These are phyloP conservation scores for Magallana ariakensis DNA, from an alignment of 1,140 invertebrate species.

Conservation along the genomic window DNA sequence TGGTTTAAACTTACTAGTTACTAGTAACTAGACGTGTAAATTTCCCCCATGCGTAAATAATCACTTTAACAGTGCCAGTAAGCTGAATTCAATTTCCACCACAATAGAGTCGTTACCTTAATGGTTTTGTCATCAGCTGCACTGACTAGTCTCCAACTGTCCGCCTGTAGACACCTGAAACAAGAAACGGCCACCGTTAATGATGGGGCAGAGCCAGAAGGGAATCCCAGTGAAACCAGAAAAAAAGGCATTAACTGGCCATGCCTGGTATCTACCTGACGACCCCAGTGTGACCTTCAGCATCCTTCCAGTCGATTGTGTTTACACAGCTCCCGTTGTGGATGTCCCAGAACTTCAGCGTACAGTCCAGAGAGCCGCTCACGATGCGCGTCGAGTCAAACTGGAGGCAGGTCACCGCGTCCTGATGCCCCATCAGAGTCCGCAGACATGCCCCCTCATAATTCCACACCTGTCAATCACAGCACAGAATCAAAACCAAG, in stretches of 20 bases:
- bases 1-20: too few relatives aligned
- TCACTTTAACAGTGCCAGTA: too few relatives aligned
- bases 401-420: conserved; percentile 81
- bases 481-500: background rate
- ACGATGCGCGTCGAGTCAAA: conserved; percentile 81
- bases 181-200: background rate
- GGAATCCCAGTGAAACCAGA: too few relatives aligned
- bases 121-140: conserved; percentile 83
- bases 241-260: too few relatives aligned
- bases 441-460: conserved; percentile 78
- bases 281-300: conserved; percentile 82
- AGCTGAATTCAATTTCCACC: too few relatives aligned
- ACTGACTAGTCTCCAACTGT: conserved; percentile 82
- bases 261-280: conserved; percentile 70
- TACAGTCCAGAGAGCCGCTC: conserved; percentile 81
- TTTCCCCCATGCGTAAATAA: too few relatives aligned
- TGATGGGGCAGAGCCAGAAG: too few relatives aligned
- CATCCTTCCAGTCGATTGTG: conserved; percentile 83
- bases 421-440: conserved; percentile 80
- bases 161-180: conserved; percentile 76
- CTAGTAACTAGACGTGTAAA: too few relatives aligned
- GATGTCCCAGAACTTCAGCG: conserved; percentile 82
- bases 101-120: conserved; percentile 76
- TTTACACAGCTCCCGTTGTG: conserved; percentile 80
- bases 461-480: conserved; percentile 79